Evolutionary conservation across 2,888 invertebrate species (phyloP).

Genomic region (Caenorhabditis sp.): DNA sequence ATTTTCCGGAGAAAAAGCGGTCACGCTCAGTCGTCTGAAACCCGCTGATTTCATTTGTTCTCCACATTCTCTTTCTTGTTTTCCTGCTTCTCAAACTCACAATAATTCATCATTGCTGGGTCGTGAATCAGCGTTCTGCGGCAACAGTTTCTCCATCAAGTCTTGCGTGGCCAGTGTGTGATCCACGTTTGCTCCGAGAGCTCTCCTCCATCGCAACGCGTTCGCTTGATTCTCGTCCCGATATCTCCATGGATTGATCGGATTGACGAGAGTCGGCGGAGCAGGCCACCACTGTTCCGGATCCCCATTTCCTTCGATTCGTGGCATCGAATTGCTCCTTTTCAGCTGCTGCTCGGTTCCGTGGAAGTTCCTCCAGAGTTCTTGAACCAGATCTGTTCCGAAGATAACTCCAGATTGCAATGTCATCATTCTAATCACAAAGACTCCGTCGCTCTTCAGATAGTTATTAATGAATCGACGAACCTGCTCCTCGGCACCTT

Average conservation of each 20-base stretch:
- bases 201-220: slow-evolving; percentile 64
- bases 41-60: background rate
- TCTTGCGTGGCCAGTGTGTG: slow-evolving; percentile 65
- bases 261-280: slow-evolving; percentile 55
- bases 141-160: slow-evolving; percentile 67
- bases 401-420: slow-evolving; percentile 82
- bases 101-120: slow-evolving; percentile 49
- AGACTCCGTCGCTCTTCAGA: slow-evolving; percentile 81
- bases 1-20: slow-evolving; percentile 42
- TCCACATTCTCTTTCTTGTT: no score
- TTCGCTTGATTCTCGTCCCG: slow-evolving; percentile 49
- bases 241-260: slow-evolving; percentile 33
- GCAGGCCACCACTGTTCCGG: slow-evolving; percentile 53
- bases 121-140: slow-evolving; percentile 17
- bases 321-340: slow-evolving; percentile 76
- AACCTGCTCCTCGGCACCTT: slow-evolving; percentile 73
- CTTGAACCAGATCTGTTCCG: slow-evolving; percentile 81
- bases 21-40: slow-evolving; percentile 60
- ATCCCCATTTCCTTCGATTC: slow-evolving; percentile 34
- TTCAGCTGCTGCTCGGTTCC: slow-evolving; percentile 76
- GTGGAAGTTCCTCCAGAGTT: slow-evolving; percentile 77
- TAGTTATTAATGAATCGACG: slow-evolving; percentile 77
- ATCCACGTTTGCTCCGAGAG: slow-evolving; percentile 69
- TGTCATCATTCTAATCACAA: slow-evolving; percentile 82
- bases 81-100: no score